Evolutionary conservation across 2,113 vertebrate species (phyloP), one percentile per base, ranked within the genome.

Genomic region (Callocephalon fimbriatum): DNA sequence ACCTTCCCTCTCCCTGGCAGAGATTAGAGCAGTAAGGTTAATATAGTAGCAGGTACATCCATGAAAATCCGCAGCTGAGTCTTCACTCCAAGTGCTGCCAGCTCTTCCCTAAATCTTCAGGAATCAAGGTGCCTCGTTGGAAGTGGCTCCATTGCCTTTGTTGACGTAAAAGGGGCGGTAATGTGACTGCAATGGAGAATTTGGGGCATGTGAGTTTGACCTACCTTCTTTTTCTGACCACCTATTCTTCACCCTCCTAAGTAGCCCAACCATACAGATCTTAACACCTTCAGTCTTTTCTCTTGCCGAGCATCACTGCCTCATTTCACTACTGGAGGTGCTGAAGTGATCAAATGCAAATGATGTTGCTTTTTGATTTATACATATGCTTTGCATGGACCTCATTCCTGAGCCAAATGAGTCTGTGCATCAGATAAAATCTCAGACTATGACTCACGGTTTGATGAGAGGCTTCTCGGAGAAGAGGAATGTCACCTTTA

Each of bases 81-180:
- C 75, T 93, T 71, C 66, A 22, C 90, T 95, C 79, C 88, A 6
- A 12, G 83, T 9, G 61, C 86, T 77, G 85, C 66, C 67, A 19
- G 8, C 85, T 93, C 77, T 76, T 70, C 86, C 93, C 53, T 9
- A 6, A 1, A 12, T 53, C 77, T 56, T 47, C 54, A 35, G 65
- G 38, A 35, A 59, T 98, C 98, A 98, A 3, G 98, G 98, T 25
- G 98, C 98, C 97, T 98, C 98, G 6, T 97, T 98, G 97, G 98
- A 98, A 66, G 97, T 98, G 9, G 98, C 77, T 86, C 97, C 98
- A 4, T 94, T 98, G 98, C 98, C 98, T 97, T 98, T 98, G 98
- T 98, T 98, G 97, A 98, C 98, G 53, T 98, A 98, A 94, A 98
- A 98, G 2, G 98, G 98, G 65, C 98, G 97, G 91, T 98, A 98